phyloP scores from a whole-genome alignment of 2,113 vertebrate genomes.

The Casuarius casuarius region DNA sequence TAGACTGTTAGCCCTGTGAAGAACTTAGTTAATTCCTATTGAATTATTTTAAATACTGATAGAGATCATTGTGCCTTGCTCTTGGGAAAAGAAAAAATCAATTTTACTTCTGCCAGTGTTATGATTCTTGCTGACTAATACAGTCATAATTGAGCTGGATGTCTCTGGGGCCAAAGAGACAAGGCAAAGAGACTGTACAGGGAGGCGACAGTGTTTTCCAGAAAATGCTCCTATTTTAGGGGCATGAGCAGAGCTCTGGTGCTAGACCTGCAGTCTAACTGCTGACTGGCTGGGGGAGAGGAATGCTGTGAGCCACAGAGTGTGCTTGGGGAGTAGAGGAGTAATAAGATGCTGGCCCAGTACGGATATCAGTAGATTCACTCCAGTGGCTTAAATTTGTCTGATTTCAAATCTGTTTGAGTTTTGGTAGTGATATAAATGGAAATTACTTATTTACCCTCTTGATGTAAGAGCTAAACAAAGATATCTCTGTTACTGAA shows the following conservation, averaged over 20 bases:
- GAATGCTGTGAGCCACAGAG: not conserved
- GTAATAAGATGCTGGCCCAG: not conserved
- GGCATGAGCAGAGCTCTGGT: not conserved
- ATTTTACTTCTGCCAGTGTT: not conserved
- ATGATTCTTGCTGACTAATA: not conserved
- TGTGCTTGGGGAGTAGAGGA: not conserved
- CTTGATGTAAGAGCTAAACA: too few species aligned
- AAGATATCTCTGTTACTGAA: not conserved
- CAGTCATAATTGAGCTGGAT: not conserved
- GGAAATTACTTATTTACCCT: not conserved
- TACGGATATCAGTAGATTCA: not conserved
- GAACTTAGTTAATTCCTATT: not conserved
- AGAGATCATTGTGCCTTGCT: not conserved
- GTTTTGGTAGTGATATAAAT: not conserved
- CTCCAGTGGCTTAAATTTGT: not conserved
- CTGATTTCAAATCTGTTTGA: not conserved
- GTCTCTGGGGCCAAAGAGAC: not conserved
- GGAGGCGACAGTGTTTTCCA: not conserved
- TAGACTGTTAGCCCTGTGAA: not conserved
- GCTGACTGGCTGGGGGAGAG: not conserved
- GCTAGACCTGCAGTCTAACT: not conserved
- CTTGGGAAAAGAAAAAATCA: not conserved
- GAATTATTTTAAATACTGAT: not conserved
- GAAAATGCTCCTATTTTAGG: not conserved
- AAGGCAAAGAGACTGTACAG: not conserved